Base-by-base conservation (phyloP, 2,113 vertebrate genomes). In the Zosterops borbonicus region DNA sequence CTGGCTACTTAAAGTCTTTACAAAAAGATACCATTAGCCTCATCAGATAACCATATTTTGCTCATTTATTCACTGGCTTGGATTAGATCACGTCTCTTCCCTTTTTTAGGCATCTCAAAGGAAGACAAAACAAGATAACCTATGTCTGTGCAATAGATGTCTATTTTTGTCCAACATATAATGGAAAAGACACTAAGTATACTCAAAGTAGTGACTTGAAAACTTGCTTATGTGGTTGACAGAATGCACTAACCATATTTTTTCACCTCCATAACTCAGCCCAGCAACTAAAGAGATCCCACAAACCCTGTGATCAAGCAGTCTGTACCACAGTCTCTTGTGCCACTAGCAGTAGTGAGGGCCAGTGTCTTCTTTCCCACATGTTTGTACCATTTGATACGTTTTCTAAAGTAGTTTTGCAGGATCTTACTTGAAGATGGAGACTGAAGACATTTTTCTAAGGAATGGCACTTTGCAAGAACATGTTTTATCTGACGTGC, bases 1-100 rank as follows among this genome's bases (percentile, higher is more conserved):
- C 35, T 87, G 58, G 64, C 91, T 94, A 91, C 56, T 92, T 83
- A 71, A 63, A 87, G 37, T 47, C 89, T 81, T 85, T 31, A 52
- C 12, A 46, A 77, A 95, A 82, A 89, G 42, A 83, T 50, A 44
- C 5, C 1, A 6, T 3, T 59, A 42, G 39, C 31, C 52, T 71
- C 4, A 0, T 53, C 56, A 88, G 58, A 41, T 28, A 86, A 53
- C 28, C 64, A 2, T 29, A 76, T 80, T 87, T 87, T 79, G 49
- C 5, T 4, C 0, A 0, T 88, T 80, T 79, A 52, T 69, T 75
- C 41, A 89, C 20, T 29, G 5, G 29, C 12, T 81, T 67, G 13
- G 52, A 63, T 68, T 5, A 56, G 22, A 75, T 35, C 2, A 2
- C 6, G 1, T 39, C 12, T 58, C 25, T 46, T 52, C 42, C 39